phyloP scores from a whole-genome alignment of 2,797 vertebrate genomes.

The Rhabdomys pumilio region DNA sequence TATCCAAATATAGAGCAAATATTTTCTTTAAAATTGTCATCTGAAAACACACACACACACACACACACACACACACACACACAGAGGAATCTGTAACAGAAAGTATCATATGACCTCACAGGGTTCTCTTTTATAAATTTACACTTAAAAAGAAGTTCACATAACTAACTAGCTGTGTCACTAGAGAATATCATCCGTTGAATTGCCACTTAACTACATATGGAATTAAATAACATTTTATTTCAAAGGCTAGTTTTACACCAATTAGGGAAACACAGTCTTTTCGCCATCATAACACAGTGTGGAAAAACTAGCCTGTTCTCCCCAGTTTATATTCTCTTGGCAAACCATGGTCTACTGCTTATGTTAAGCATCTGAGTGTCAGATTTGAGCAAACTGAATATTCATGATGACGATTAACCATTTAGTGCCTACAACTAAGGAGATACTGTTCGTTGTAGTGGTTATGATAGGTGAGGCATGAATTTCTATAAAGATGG shows the following conservation, averaged over 20 bases:
- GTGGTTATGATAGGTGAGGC: constrained; percentile 65
- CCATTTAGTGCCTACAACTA: constrained; percentile 86
- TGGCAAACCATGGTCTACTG: constrained; percentile 89
- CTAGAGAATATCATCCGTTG: constrained; percentile 67
- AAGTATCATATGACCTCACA: constrained; percentile 45
- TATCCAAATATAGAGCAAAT: constrained; percentile 23
- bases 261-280: constrained; percentile 81
- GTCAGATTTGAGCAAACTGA: constrained; percentile 89
- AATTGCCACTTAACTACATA: constrained; percentile 82
- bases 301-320: constrained; percentile 88
- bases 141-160: constrained; percentile 79
- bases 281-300: constrained; percentile 82
- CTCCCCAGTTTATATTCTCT: constrained; percentile 89
- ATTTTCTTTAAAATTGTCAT: constrained; percentile 65
- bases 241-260: constrained; percentile 77
- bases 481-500: constrained; percentile 55
- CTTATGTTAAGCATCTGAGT: constrained; percentile 90
- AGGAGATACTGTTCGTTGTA: constrained; percentile 60
- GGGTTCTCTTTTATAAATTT: constrained; percentile 73
- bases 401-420: constrained; percentile 90
- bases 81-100: constrained; percentile 55
- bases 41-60: constrained; percentile 60
- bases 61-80: constrained; percentile 21
- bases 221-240: constrained; percentile 76
- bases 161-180: constrained; percentile 80